Evolutionary conservation across 64 coral and sea anemone species (phyloP).

Genomic region (Montipora capricornis): DNA sequence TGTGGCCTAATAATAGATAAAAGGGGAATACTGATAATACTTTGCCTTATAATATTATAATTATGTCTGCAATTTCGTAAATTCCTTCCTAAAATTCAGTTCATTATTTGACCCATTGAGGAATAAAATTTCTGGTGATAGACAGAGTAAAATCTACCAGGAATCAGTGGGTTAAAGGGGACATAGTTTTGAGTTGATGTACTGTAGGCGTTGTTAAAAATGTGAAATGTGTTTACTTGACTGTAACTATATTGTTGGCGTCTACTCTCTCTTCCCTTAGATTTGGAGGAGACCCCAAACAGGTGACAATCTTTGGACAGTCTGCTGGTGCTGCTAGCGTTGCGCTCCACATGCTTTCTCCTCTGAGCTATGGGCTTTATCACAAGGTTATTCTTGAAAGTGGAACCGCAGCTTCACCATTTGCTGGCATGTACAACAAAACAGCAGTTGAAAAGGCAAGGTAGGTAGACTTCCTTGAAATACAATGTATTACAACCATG

Average conservation of each 20-base stretch:
- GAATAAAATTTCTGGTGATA: too few species aligned
- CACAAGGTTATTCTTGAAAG: constrained; percentile 57
- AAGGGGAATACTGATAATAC: too few species aligned
- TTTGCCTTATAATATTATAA: too few species aligned
- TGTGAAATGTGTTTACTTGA: too few species aligned
- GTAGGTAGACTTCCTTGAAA: not conserved
- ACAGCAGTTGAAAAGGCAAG: constrained; percentile 17
- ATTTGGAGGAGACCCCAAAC: constrained; percentile 61
- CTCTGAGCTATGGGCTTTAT: constrained; percentile 51
- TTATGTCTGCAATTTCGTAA: too few species aligned
- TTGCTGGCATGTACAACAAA: constrained; percentile 4
- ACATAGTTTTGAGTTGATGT: not conserved
- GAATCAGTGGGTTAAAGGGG: too few species aligned
- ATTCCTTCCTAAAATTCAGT: too few species aligned
- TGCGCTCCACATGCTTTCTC: constrained; percentile 57
- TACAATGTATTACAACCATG: not conserved
- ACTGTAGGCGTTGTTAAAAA: too few species aligned
- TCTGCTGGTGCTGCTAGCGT: constrained; percentile 60
- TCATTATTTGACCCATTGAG: too few species aligned
- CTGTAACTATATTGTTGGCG: too few species aligned
- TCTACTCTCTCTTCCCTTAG: not conserved
- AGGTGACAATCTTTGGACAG: constrained; percentile 70
- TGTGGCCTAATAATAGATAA: too few species aligned
- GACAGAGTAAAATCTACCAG: too few species aligned
- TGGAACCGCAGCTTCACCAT: constrained; percentile 41